Conservation (phyloP, 2,888 invertebrate species). For the Villa cingulata region DNA sequence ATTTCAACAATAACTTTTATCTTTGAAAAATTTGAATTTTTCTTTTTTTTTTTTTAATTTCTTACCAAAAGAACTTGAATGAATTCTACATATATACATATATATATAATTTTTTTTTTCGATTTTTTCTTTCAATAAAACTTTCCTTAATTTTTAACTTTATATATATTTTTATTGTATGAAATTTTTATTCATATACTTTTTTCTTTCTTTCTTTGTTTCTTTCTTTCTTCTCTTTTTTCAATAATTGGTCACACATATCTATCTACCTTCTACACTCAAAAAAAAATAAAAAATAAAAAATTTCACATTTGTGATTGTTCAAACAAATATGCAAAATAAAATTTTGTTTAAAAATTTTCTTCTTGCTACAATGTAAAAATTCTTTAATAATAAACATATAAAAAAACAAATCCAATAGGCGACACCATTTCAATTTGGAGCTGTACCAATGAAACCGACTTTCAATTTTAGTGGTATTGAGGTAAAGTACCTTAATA, state of each 20-base stretch:
- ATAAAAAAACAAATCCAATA: slow-evolving; percentile 4
- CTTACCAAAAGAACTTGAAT: too few relatives aligned
- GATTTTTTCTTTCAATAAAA: background rate
- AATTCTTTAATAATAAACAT: too few relatives aligned
- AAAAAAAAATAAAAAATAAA: background rate
- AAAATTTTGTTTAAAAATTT: too few relatives aligned
- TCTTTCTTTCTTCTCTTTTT: background rate
- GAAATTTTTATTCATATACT: too few relatives aligned
- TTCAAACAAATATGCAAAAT: too few relatives aligned
- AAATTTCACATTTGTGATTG: background rate
- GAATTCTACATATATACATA: too few relatives aligned
- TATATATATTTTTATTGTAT: slow-evolving; percentile 1
- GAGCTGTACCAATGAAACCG: slow-evolving; percentile 23
- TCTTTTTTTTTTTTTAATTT: too few relatives aligned
- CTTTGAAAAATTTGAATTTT: too few relatives aligned
- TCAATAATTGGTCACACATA: background rate
- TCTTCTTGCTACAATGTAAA: too few relatives aligned
- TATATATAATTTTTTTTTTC: too few relatives aligned
- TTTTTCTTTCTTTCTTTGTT: background rate
- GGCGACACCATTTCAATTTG: slow-evolving; percentile 25
- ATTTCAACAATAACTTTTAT: too few relatives aligned
- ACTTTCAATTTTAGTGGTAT: slow-evolving; percentile 26
- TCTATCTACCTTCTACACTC: background rate
- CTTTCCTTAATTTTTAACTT: background rate
- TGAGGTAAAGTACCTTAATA: slow-evolving; percentile 16